Base-by-base conservation (phyloP, 2,113 vertebrate genomes). In the Vireo altiloquus region DNA sequence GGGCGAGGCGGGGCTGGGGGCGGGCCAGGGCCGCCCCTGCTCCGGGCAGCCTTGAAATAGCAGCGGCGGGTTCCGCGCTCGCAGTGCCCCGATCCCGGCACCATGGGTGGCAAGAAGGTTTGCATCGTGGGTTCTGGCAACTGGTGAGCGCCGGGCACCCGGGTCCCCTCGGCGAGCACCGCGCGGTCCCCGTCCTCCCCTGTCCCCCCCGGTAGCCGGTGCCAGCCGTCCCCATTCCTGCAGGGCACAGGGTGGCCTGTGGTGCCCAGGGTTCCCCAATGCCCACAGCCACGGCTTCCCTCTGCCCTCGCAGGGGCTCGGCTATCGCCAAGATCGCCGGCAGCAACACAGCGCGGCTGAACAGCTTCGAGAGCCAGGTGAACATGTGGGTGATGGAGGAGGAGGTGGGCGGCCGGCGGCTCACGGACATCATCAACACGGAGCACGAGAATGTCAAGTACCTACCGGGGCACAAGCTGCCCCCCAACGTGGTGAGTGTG, bases 351-450 rank as follows among this genome's bases (percentile, higher is more conserved):
- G 99, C 97, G 15, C 97, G 97, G 93, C 97, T 98, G 91, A 96
- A 98, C 95, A 90, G 39, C 79, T 99, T 99, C 70, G 98, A 99
- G 92, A 98, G 66, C 11, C 97, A 92, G 7, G 99, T 99, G 92
- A 98, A 96, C 92, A 99, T 99, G 99, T 99, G 99, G 99, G 99
- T 99, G 95, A 99, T 99, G 80, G 98, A 99, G 96, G 99, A 99
- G 97, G 98, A 97, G 60, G 94, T 99, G 52, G 97, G 94, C 1
- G 98, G 98, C 39, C 98, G 98, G 61, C 99, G 98, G 49, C 99
- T 99, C 93, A 99, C 99, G 0, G 99, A 99, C 80, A 99, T 99
- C 97, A 99, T 99, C 97, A 99, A 99, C 97, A 98, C 97, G 0
- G 98, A 99, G 84, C 99, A 99, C 1, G 99, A 99, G 91, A 99